Evolutionary conservation across 2,113 vertebrate genomes (phyloP), one percentile per base, ranked within the genome.

Genomic region (Oncorhynchus clarkii): DNA sequence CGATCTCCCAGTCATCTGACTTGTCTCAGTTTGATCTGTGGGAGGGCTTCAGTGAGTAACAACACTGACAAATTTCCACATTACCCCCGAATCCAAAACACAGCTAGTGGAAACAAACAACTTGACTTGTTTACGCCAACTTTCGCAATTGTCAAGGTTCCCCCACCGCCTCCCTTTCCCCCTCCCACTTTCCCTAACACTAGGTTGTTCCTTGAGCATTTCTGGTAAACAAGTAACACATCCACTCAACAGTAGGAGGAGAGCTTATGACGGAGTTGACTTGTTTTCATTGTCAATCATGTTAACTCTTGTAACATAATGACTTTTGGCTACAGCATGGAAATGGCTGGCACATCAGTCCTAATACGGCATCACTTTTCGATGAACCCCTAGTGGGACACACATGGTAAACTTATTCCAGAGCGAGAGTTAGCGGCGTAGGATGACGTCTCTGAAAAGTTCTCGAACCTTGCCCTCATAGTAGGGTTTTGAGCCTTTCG

Each of bases 11-110:
- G 79, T 83, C 78, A 72, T 84, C 82, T 69, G 70, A 4, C 69
- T 24, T 62, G 69, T 59, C 60, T 74, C 65, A 49, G 77, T 84
- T 79, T 84, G 84, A 87, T 85, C 73, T 81, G 70, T 29, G 74
- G 83, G 60, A 66, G 65, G 62, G 68, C 51, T 70, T 73, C 34
- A 68, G 68, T 24, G n/a, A 13, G 45, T 49, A 48, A 48, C 3
- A 24, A 27, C 27, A 22, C 39, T 24, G 68, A 22, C 12, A 49
- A 2, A 70, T 49, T 70, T 70, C 39, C 31, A 39, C 83, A 73
- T 22, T 66, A 62, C 65, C 67, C 54, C 65, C 76, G 67, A 76
- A 83, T 88, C 80, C 49, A 66, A 34, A 84, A 72, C 74, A 75
- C 79, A 84, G 77, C 67, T 67, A 14, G 62, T 54, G 70, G 71